Evolutionary conservation across 1,140 invertebrate species (phyloP), one percentile per base, ranked within the genome.

Genomic region (Calephelis virginiensis): DNA sequence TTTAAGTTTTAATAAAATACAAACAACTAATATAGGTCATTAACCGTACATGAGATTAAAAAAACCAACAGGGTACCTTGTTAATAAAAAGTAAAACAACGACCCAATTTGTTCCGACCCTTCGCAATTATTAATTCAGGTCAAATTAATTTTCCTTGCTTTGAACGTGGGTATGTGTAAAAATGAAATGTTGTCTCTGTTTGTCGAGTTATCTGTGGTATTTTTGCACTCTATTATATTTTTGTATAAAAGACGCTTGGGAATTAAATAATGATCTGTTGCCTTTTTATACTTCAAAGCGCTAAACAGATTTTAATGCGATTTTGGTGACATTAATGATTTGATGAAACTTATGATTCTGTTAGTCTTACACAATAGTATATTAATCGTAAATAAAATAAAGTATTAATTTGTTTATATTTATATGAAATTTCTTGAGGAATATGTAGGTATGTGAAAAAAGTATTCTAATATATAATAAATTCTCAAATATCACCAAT

Each of bases 121-220:
- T 59, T 59, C 53, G 37, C 53, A 59, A 59, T 59, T 40, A 59
- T 59, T 59, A 59, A 59, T 59, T 59, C 53, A 38, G 53, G 53
- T 59, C 37, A 59, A 59, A 59, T 59, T 59, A 59, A 59, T 59
- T 59, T 59, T 59, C 28, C 28, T 8, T 8, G 53, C n/a, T 59
- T 38, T 38, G 37, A 37, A 37, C 6, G 37, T 0, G 37, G 10
- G 37, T 37, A 38, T 11, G 53, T 59, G 53, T 59, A 59, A 59
- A 40, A 59, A 28, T 53, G 28, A 28, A 28, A 28, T 28, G 28
- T 28, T 28, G 50, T 53, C 14, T 53, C 14, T 53, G 10, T 53
- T 53, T 28, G 17, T 28, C 10, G 14, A 0, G 40, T 43, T 43
- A 1, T 43, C 40, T 43, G 40, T 43, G 40, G 6, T 43, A 43